Evolutionary conservation across 2,888 invertebrate genomes (phyloP).

Genomic region (Idaea biselata): DNA sequence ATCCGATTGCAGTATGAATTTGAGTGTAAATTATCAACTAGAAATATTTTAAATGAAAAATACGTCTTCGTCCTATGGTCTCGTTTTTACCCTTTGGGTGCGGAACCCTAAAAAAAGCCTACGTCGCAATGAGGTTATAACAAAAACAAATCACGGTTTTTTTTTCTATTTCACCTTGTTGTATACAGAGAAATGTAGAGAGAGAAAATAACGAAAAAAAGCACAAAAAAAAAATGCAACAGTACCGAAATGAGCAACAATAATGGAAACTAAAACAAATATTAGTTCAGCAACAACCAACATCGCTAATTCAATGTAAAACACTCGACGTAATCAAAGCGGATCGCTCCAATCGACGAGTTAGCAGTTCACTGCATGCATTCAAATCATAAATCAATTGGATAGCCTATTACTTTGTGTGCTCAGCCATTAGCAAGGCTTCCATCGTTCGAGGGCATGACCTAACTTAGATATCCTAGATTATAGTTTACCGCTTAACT

Average conservation of each 20-base stretch:
- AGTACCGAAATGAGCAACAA: conserved; percentile 10
- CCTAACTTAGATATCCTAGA: conserved; percentile 9
- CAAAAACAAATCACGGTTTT: too few species aligned
- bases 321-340: conserved; percentile 35
- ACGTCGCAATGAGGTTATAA: too few species aligned
- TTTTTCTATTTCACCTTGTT: too few species aligned
- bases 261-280: conserved; percentile 25
- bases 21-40: too few species aligned
- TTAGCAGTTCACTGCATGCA: conserved; percentile 43
- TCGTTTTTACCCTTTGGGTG: too few species aligned
- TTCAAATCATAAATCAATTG: conserved; percentile 67
- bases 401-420: conserved; percentile 63
- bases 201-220: too few species aligned
- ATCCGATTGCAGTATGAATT: too few species aligned
- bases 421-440: conserved; percentile 55
- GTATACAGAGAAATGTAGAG: too few species aligned
- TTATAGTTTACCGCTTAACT: conserved; percentile 4
- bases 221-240: background rate
- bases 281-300: conserved; percentile 16
- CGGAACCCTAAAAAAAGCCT: too few species aligned
- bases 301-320: conserved; percentile 25
- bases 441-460: conserved; percentile 22
- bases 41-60: too few species aligned
- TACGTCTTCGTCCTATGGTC: too few species aligned
- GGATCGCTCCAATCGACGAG: conserved; percentile 40